phyloP scores from a whole-genome alignment of 1,140 invertebrate genomes.

The Venturia canescens region DNA sequence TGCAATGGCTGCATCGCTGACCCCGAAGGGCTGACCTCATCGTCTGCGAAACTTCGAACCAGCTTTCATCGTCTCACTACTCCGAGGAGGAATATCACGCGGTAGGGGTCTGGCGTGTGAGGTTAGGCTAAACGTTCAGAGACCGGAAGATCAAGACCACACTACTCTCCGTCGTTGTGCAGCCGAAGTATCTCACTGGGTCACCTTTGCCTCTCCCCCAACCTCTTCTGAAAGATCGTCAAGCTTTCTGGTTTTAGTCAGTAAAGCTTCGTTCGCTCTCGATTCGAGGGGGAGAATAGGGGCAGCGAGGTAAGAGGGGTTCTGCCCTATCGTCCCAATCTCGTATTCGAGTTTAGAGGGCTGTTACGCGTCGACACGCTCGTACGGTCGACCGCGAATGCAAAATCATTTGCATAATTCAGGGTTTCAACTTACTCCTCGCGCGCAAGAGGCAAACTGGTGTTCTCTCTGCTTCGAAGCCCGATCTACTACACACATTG shows the following conservation, averaged over 20 bases:
- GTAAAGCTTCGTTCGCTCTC: background rate
- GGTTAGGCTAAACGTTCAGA: background rate
- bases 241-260: conserved; percentile 13
- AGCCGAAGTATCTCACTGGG: background rate
- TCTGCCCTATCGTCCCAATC: conserved; percentile 5
- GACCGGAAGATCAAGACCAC: conserved; percentile 5
- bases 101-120: background rate
- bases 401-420: conserved; percentile 66
- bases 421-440: conserved; percentile 61
- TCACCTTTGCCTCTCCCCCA: background rate
- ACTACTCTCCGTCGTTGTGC: conserved; percentile 1
- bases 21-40: conserved; percentile 35
- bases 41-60: conserved; percentile 30
- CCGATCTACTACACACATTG: background rate
- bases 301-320: background rate
- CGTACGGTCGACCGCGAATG: conserved; percentile 52
- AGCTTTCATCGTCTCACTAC: conserved; percentile 36
- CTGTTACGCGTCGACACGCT: conserved; percentile 48
- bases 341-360: conserved; percentile 39
- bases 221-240: conserved; percentile 12
- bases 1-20: conserved; percentile 16
- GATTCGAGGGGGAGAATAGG: too few species aligned
- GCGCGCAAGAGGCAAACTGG: conserved; percentile 6
- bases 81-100: conserved; percentile 6
- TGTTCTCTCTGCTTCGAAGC: background rate